Conservation (phyloP, 2,888 invertebrate species). For the Drosophila trichaetosa region DNA sequence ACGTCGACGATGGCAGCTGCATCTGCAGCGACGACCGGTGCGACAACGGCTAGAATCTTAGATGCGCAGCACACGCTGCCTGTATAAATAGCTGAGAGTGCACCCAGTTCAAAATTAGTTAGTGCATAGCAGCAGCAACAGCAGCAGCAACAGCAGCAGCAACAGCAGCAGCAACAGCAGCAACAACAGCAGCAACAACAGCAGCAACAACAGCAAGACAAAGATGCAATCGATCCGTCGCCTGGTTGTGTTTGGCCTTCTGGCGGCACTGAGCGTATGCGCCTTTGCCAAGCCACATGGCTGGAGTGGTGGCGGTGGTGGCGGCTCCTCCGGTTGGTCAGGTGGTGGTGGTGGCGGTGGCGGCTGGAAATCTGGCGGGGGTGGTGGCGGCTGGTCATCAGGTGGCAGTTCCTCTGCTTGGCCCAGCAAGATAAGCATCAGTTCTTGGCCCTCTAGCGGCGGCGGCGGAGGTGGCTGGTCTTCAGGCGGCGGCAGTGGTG, state of each 20-base stretch:
- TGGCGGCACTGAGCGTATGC: constrained; percentile 50
- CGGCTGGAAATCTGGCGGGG: constrained; percentile 39
- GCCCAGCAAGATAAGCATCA: constrained; percentile 39
- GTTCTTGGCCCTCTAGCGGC: constrained; percentile 49
- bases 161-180: constrained; percentile 18
- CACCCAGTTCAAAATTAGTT: constrained; percentile 70
- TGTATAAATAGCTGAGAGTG: constrained; percentile 73
- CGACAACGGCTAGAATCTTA: constrained; percentile 60
- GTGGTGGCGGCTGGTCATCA: constrained; percentile 52
- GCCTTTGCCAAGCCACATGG: constrained; percentile 66
- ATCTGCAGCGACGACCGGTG: constrained; percentile 21
- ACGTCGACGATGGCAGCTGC: constrained; percentile 7
- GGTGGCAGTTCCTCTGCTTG: constrained; percentile 56
- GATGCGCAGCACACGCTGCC: constrained; percentile 49
- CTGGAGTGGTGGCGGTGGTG: constrained; percentile 58
- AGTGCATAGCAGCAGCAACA: constrained; percentile 65
- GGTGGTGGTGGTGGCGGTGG: constrained; percentile 46
- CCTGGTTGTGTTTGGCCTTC: constrained; percentile 45
- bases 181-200: neutral
- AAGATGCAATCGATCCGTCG: constrained; percentile 63
- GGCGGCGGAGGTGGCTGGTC: constrained; percentile 30
- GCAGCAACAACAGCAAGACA: constrained; percentile 11
- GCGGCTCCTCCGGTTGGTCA: constrained; percentile 50
- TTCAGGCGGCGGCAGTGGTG: constrained; percentile 36
- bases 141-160: constrained; percentile 20